Evolutionary conservation across 1,140 invertebrate genomes (phyloP).

Genomic region (Bombus fervidus): DNA sequence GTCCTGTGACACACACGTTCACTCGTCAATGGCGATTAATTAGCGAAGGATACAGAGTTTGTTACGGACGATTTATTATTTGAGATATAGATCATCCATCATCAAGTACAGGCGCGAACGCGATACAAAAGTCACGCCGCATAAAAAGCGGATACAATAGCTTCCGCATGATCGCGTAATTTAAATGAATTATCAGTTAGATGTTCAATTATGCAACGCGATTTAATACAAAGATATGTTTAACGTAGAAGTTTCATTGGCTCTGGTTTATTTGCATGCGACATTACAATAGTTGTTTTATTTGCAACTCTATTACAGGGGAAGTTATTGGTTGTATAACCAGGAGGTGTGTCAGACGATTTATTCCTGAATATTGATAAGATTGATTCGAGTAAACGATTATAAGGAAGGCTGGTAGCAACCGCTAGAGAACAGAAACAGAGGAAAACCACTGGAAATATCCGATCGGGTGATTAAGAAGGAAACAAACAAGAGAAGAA

Average conservation of each 20-base stretch:
- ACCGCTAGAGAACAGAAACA: neutral
- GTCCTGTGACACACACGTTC: too few species aligned
- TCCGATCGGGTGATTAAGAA: too few species aligned
- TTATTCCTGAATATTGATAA: neutral
- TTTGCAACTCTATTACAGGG: neutral
- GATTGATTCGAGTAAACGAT: neutral
- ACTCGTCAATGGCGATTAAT: neutral
- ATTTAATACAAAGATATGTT: neutral
- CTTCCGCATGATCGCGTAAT: neutral
- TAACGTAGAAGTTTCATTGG: neutral
- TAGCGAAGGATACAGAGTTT: neutral
- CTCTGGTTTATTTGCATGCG: neutral
- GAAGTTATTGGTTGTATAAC: neutral
- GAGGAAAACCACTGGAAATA: neutral
- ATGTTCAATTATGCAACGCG: neutral
- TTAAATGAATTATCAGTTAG: neutral
- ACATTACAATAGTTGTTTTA: neutral
- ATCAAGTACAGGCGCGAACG: neutral
- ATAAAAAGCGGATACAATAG: neutral
- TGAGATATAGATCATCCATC: neutral
- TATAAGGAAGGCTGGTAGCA: neutral
- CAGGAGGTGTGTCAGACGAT: neutral
- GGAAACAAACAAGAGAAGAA: neutral
- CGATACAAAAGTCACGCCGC: neutral
- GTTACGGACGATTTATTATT: neutral